A percentile compares a stretch with the other conserved stretches of the same genome.
phyloP scores from a whole-genome alignment of 92 coral and sea anemone genomes.

The Siderastrea radians region DNA sequence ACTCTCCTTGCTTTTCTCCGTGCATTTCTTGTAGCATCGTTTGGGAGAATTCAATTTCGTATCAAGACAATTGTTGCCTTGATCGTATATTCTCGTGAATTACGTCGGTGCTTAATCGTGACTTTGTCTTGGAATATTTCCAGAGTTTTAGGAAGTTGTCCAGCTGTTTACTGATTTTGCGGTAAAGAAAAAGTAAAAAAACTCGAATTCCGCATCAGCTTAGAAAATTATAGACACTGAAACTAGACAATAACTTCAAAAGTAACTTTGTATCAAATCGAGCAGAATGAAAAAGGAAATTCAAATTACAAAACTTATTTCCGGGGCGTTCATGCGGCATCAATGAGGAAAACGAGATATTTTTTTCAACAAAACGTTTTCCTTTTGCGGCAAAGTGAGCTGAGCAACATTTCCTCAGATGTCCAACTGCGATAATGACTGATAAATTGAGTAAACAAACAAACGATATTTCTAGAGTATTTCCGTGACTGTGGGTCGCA shows the following conservation, averaged over 20 bases:
- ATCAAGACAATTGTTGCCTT: background rate
- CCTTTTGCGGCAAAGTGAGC: background rate
- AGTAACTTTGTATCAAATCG: background rate
- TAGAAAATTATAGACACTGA: background rate
- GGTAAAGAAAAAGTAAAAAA: background rate
- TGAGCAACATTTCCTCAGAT: background rate
- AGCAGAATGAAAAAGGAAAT: background rate
- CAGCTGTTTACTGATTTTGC: background rate
- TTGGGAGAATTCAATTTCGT: background rate
- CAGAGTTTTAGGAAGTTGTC: too few species aligned
- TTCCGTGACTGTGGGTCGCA: background rate
- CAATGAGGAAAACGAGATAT: background rate
- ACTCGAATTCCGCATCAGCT: background rate
- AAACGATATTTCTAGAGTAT: background rate
- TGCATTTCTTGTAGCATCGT: background rate
- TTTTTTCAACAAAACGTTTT: background rate
- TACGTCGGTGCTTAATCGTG: background rate
- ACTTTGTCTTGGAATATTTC: too few species aligned
- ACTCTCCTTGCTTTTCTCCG: background rate
- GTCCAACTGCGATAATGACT: background rate
- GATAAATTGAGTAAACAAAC: background rate
- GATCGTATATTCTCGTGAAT: background rate
- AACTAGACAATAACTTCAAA: background rate
- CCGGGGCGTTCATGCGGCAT: conserved; percentile 2
- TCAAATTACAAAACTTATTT: background rate